phyloP scores from a whole-genome alignment of 2,888 invertebrate species.

The Andrena haemorrhoa region DNA sequence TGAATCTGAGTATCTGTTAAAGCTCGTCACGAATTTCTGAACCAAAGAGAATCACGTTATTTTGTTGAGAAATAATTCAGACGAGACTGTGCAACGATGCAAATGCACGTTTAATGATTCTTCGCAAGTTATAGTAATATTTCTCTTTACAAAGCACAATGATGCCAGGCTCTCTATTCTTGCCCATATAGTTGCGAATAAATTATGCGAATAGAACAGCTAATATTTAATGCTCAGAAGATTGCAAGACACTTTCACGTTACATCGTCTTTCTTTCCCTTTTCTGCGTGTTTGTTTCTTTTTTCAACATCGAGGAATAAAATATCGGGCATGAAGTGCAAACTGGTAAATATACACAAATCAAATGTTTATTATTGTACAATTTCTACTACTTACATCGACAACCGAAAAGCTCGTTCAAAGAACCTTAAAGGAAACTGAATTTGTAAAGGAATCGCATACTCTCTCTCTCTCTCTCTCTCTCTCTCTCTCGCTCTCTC shows the following conservation, averaged over 20 bases:
- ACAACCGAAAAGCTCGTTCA: slow-evolving; percentile 77
- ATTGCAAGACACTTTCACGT: slow-evolving; percentile 57
- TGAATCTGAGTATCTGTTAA: slow-evolving; percentile 21
- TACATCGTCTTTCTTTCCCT: slow-evolving; percentile 27
- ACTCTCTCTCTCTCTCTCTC: slow-evolving; percentile 33
- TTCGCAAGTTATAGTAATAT: slow-evolving; percentile 28
- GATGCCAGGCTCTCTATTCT: slow-evolving; percentile 47
- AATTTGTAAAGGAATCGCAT: slow-evolving; percentile 69
- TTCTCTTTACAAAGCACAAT: slow-evolving; percentile 54
- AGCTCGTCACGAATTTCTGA: neutral
- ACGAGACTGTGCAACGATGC: slow-evolving; percentile 2
- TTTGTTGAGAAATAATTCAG: slow-evolving; percentile 16
- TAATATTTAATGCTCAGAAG: slow-evolving; percentile 50
- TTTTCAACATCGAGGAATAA: slow-evolving; percentile 66
- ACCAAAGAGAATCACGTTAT: neutral
- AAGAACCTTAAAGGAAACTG: slow-evolving; percentile 72
- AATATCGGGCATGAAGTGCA: slow-evolving; percentile 76
- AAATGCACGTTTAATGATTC: slow-evolving; percentile 34
- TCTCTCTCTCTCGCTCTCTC: no score
- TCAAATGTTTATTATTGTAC: slow-evolving; percentile 77
- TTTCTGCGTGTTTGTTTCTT: neutral
- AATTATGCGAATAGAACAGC: slow-evolving; percentile 52
- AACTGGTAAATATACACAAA: slow-evolving; percentile 75
- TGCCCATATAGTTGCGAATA: slow-evolving; percentile 58
- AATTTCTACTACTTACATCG: slow-evolving; percentile 79